phyloP scores from a whole-genome alignment of 2,113 vertebrate genomes.

The Canis aureus region DNA sequence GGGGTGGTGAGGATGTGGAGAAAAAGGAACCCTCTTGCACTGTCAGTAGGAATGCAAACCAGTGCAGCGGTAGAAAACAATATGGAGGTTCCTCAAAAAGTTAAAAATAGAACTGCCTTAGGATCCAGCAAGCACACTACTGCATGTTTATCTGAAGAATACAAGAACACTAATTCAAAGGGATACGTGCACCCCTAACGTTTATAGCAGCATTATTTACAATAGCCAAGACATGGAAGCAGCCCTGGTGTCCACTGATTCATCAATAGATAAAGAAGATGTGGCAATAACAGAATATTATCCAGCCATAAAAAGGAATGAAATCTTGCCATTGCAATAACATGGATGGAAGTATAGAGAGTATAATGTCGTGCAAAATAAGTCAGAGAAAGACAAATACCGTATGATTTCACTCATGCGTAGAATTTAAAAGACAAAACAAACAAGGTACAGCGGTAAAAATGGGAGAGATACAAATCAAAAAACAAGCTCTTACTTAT shows the following conservation, averaged over 20 bases:
- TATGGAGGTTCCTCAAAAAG: background rate
- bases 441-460: background rate
- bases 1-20: background rate
- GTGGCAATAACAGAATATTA: background rate
- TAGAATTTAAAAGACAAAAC: background rate
- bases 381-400: background rate
- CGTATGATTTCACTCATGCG: background rate
- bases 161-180: background rate
- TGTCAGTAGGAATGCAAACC: background rate
- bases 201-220: background rate
- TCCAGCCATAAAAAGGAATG: background rate
- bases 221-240: background rate
- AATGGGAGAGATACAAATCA: background rate
- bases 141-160: background rate
- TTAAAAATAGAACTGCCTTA: background rate
- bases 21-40: background rate
- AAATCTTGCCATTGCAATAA: background rate
- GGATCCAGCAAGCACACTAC: background rate
- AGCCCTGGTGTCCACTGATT: background rate
- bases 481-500: background rate
- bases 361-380: background rate
- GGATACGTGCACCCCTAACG: background rate
- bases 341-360: background rate
- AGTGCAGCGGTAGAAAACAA: background rate
- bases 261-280: background rate